Conservation (phyloP, 2,113 vertebrate species). For the Hippocampus mohnikei region DNA sequence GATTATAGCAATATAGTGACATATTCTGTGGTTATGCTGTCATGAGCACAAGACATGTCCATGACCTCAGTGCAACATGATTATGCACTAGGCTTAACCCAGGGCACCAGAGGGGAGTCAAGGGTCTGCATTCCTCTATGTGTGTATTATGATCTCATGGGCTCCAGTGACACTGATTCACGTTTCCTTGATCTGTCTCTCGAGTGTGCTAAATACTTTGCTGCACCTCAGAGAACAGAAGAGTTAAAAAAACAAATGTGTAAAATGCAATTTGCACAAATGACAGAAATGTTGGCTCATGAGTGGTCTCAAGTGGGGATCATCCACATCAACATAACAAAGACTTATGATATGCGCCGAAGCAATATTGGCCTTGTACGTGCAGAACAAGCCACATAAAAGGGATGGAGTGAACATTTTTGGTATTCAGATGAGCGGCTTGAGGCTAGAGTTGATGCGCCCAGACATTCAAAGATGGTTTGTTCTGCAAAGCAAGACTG, state of each 20-base stretch:
- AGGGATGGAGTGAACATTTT: slow-evolving; percentile 16
- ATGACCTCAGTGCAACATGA: slow-evolving; percentile 39
- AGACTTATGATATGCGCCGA: not conserved
- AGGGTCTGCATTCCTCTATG: slow-evolving; percentile 31
- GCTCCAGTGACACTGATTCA: slow-evolving; percentile 2
- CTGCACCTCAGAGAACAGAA: slow-evolving; percentile 2
- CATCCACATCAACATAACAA: not conserved
- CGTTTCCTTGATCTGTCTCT: slow-evolving; percentile 3
- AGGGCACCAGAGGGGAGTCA: slow-evolving; percentile 16
- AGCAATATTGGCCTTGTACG: not conserved
- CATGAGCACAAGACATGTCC: slow-evolving; percentile 26
- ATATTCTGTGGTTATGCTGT: slow-evolving; percentile 45
- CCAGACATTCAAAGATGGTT: slow-evolving; percentile 48
- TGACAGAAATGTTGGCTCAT: not conserved
- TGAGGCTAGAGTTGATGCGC: slow-evolving; percentile 39
- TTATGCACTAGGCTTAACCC: slow-evolving; percentile 27
- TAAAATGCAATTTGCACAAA: not conserved
- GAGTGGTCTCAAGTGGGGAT: not conserved
- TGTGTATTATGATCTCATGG: slow-evolving; percentile 17
- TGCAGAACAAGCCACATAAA: slow-evolving; percentile 4
- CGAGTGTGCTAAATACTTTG: slow-evolving; percentile 3
- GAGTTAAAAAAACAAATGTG: not conserved
- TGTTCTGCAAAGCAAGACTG: slow-evolving; percentile 49
- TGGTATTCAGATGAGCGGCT: slow-evolving; percentile 27
- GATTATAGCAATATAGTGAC: slow-evolving; percentile 44